Conservation (phyloP, 2,113 vertebrate species). For the Mastomys natalensis region DNA sequence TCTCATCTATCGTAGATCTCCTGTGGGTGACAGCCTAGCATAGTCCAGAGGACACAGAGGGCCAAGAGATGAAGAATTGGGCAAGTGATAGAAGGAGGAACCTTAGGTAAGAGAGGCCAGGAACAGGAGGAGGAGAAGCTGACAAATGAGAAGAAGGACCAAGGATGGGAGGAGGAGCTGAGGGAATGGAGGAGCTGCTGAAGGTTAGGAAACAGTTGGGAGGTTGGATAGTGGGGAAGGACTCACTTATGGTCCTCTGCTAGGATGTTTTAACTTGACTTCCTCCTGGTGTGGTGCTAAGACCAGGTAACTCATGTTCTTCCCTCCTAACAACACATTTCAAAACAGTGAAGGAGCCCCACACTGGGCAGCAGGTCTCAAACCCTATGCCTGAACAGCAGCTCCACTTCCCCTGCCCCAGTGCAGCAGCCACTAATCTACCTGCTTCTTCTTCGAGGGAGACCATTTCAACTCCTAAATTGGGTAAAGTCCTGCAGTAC, state of each 20-base stretch:
- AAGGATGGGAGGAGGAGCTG: too few relatives aligned
- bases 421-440: too few relatives aligned
- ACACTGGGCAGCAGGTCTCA: accelerated
- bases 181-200: background rate
- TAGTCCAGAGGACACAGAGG: too few relatives aligned
- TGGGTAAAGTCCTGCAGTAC: accelerated
- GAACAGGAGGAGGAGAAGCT: too few relatives aligned
- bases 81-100: background rate
- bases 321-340: background rate
- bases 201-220: background rate
- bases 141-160: background rate
- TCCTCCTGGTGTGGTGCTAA: background rate
- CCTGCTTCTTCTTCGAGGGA: background rate
- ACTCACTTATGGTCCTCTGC: background rate
- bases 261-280: background rate
- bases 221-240: background rate
- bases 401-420: background rate
- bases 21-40: background rate
- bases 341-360: background rate
- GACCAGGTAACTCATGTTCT: background rate
- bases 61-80: background rate
- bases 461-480: too few relatives aligned
- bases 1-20: too few relatives aligned
- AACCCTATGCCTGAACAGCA: accelerated
- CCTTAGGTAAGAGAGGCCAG: background rate